These are phyloP conservation scores for Drosophila leontia DNA, from an alignment of 1,140 invertebrate species.

Conservation along the genomic window DNA sequence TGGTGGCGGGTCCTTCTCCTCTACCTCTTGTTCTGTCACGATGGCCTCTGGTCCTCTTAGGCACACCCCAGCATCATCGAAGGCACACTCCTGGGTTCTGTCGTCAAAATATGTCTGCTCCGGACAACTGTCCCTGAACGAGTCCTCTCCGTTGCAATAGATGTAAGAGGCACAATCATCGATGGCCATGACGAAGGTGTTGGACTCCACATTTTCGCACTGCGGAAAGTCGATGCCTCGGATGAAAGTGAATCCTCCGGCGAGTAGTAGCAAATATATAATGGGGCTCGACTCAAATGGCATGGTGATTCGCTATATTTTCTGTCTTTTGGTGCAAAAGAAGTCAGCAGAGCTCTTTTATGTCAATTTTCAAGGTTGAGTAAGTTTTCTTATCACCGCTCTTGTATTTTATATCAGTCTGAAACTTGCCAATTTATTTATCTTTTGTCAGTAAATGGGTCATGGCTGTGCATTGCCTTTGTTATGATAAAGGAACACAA, in stretches of 20 bases:
- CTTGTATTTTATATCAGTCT: constrained; percentile 43
- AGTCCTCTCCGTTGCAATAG: constrained; percentile 70
- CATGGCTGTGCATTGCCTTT: constrained; percentile 48
- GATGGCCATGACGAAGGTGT: constrained; percentile 62
- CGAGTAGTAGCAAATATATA: constrained; percentile 41
- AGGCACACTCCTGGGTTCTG: constrained; percentile 62
- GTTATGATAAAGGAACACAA: constrained; percentile 4
- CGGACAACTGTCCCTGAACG: constrained; percentile 71
- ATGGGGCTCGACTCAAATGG: not conserved
- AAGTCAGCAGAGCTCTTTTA: constrained; percentile 37
- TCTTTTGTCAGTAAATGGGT: constrained; percentile 44
- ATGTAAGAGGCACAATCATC: constrained; percentile 70
- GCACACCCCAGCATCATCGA: constrained; percentile 64
- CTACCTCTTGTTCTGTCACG: not conserved
- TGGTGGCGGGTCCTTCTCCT: not conserved
- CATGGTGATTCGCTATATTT: constrained; percentile 32
- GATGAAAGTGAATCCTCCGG: not conserved
- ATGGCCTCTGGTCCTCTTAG: constrained; percentile 1
- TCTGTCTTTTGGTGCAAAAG: constrained; percentile 9
- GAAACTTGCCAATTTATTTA: constrained; percentile 42
- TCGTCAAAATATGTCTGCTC: constrained; percentile 72
- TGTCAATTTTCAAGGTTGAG: constrained; percentile 45
- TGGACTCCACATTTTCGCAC: constrained; percentile 38
- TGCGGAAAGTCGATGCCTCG: constrained; percentile 49
- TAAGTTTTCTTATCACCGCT: constrained; percentile 32